A percentile compares a stretch with the other conserved stretches of the same genome.
Evolutionary conservation across 2,888 invertebrate species (phyloP).

Genomic region (Baccha elongata): DNA sequence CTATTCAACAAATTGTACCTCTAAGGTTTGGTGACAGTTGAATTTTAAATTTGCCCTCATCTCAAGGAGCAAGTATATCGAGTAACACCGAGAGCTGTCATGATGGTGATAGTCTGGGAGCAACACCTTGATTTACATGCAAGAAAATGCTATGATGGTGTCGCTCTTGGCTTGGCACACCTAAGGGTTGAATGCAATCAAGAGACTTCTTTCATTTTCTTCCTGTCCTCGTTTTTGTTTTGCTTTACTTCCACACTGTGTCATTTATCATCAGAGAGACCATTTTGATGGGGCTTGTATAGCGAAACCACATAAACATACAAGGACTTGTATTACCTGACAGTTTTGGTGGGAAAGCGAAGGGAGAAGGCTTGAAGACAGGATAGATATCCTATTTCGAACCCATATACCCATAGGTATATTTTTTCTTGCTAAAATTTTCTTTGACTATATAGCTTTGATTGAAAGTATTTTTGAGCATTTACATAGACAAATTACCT

Average conservation of each 20-base stretch:
- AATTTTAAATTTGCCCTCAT: conserved; percentile 56
- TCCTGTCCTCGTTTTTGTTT: conserved; percentile 45
- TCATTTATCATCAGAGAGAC: conserved; percentile 68
- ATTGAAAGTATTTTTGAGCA: conserved; percentile 64
- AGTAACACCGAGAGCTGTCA: conserved; percentile 11
- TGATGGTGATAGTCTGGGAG: conserved; percentile 43
- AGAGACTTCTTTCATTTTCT: conserved; percentile 47
- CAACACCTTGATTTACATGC: conserved; percentile 63
- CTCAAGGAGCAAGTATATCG: conserved; percentile 13
- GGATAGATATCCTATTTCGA: conserved; percentile 25
- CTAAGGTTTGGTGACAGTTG: conserved; percentile 62
- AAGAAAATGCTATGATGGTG: conserved; percentile 20
- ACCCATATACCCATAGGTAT: not conserved
- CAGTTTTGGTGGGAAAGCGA: too few species aligned
- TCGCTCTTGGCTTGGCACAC: conserved; percentile 44
- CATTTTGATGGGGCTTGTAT: conserved; percentile 23
- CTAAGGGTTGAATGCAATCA: conserved; percentile 71
- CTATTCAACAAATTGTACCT: conserved; percentile 59
- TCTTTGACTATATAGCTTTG: conserved; percentile 57
- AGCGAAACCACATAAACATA: conserved; percentile 41
- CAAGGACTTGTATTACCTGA: conserved; percentile 33
- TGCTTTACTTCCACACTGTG: conserved; percentile 19
- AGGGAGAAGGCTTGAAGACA: conserved; percentile 2
- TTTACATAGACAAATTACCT: conserved; percentile 65
- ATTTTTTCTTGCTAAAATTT: conserved; percentile 26